These are phyloP conservation scores for Sphaeramia orbicularis DNA, from an alignment of 2,797 vertebrate species.

Conservation along the genomic window DNA sequence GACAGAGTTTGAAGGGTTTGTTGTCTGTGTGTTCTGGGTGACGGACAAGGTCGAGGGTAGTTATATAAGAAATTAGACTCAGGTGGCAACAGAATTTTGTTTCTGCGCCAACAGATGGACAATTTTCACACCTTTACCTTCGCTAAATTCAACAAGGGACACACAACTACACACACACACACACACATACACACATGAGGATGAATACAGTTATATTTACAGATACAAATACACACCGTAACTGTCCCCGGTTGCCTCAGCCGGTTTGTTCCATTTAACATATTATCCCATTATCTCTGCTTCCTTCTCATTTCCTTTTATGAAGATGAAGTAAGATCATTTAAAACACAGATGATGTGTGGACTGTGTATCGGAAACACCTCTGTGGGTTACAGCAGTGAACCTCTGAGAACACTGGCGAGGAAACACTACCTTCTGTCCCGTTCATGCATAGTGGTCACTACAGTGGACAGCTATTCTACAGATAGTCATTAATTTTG, in stretches of 20 bases:
- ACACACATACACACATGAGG: neutral
- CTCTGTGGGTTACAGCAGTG: neutral
- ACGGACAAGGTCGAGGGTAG: slow-evolving; percentile 14
- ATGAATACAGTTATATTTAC: neutral
- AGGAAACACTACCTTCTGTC: neutral
- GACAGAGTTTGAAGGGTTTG: slow-evolving; percentile 1
- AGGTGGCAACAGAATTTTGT: slow-evolving; percentile 40
- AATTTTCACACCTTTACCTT: slow-evolving; percentile 33
- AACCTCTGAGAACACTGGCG: neutral
- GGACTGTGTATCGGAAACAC: neutral
- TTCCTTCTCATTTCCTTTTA: neutral
- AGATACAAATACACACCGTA: neutral
- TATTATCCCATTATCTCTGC: neutral
- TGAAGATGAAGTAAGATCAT: neutral
- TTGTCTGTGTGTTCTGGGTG: slow-evolving; percentile 13
- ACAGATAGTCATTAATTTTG: too few species aligned
- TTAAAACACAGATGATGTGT: neutral
- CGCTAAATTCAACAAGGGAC: slow-evolving; percentile 10
- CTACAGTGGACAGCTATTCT: too few species aligned
- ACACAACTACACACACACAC: slow-evolving; percentile 2
- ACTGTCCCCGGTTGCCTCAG: neutral
- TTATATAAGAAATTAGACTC: slow-evolving; percentile 47
- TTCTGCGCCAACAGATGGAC: slow-evolving; percentile 39
- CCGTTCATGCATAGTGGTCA: too few species aligned
- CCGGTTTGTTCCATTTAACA: neutral